phyloP scores from a whole-genome alignment of 2,888 invertebrate species.

The Drosophila paracracens region DNA sequence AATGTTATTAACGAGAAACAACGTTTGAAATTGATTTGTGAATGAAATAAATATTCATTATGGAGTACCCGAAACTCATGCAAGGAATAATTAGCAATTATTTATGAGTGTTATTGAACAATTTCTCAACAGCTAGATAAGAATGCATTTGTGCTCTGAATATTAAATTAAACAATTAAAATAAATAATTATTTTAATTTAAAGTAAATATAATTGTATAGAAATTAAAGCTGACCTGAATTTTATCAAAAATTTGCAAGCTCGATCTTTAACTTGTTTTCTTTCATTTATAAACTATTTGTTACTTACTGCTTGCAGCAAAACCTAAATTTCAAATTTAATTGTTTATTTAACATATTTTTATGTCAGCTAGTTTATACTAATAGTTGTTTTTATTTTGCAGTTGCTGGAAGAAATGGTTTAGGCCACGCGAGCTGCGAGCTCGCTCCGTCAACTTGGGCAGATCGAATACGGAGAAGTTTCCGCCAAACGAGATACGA shows the following conservation, averaged over 20 bases:
- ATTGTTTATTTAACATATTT: not conserved
- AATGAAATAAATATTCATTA: too few species aligned
- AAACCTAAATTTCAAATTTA: not conserved
- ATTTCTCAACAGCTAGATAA: not conserved
- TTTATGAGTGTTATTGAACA: not conserved
- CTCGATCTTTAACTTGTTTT: not conserved
- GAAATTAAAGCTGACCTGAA: not conserved
- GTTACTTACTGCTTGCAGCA: not conserved
- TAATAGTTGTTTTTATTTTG: constrained; percentile 60
- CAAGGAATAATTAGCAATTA: too few species aligned
- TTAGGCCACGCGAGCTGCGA: constrained; percentile 90
- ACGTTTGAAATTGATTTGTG: too few species aligned
- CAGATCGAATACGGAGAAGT: constrained; percentile 91
- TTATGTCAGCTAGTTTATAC: constrained; percentile 1
- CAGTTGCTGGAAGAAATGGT: constrained; percentile 92
- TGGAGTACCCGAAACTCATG: too few species aligned
- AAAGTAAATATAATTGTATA: not conserved
- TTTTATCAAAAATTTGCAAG: not conserved
- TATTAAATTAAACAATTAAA: not conserved
- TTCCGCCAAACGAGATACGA: constrained; percentile 97
- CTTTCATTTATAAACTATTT: not conserved
- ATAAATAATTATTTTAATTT: not conserved
- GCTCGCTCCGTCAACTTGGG: constrained; percentile 92
- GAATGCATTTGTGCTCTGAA: not conserved
- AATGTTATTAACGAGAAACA: too few species aligned